These are phyloP conservation scores for Gymnobelideus leadbeateri DNA, from an alignment of 2,113 vertebrate genomes.

Conservation along the genomic window DNA sequence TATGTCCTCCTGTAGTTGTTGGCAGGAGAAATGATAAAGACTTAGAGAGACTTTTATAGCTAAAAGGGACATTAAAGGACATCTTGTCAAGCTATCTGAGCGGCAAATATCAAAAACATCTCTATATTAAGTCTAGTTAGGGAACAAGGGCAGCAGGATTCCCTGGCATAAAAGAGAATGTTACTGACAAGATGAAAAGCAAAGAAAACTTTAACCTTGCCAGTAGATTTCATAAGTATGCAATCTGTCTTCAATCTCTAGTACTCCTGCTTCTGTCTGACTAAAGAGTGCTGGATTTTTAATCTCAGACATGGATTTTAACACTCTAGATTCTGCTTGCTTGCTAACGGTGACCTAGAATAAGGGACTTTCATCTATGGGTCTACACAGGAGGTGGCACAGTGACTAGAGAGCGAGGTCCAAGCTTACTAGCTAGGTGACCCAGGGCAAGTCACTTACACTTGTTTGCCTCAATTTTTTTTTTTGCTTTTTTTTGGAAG, in stretches of 20 bases:
- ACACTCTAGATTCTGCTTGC: background rate
- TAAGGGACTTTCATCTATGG: background rate
- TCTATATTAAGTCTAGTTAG: rapidly evolving
- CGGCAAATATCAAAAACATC: background rate
- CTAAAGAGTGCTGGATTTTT: background rate
- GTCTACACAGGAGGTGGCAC: background rate
- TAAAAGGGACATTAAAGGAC: background rate
- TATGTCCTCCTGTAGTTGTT: background rate
- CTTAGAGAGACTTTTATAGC: background rate
- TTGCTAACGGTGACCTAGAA: background rate
- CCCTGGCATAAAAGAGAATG: background rate
- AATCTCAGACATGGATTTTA: background rate
- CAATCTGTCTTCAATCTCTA: background rate
- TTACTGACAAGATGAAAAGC: background rate
- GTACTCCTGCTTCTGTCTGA: background rate
- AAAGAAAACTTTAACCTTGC: background rate
- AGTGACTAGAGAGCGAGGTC: background rate
- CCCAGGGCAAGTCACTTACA: background rate
- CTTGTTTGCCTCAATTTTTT: background rate
- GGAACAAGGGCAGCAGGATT: background rate
- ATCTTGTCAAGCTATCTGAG: background rate
- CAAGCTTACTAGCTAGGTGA: background rate
- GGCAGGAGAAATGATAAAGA: background rate
- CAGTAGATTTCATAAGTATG: background rate
- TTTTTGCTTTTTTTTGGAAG: too few species aligned